Evolutionary conservation across 2,797 vertebrate species (phyloP), one percentile per base, ranked within the genome.

Genomic region (Paramormyrops hopkinsi): DNA sequence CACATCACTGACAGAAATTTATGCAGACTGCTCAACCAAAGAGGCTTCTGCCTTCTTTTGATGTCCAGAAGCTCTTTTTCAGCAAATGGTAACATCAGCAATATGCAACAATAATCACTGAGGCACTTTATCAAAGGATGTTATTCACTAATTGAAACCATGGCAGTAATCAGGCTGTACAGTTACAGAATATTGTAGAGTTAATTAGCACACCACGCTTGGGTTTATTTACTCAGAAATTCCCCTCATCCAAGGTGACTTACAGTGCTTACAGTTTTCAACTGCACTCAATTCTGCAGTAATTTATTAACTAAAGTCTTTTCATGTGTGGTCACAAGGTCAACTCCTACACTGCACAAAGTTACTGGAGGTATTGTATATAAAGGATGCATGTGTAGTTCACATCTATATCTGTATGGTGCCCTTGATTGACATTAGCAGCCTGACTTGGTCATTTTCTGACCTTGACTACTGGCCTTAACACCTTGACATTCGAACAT

Each of bases 261-360:
- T 87, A n/a, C 85, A 33, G 53, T 56, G 51, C 85, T 87, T 87
- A 41, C 85, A 56, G 53, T 37, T 87, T 86, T 86, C 51, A 25
- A 53, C 83, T 53, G 83, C 50, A 33, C 46, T 25, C 9, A 29
- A 29, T 53, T 33, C 22, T 22, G 22, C 19, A 59, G 51, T 59
- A 54, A 87, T 87, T 87, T 59, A 87, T 87, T 59, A 87, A 87
- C 85, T 59, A 44, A 87, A 37, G 53, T 59, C 85, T 37, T 59
- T 33, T 53, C 37, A 54, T 33, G 48, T 50, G 37, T 29, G 83
- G 48, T 54, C 83, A 86, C 48, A 51, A 51, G 48, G 83, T 86
- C 48, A 86, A 33, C 48, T 86, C 25, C n/a, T 29, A 14, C 51
- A 86, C 83, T 53, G n/a, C n/a, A 86, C 41, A n/a, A 44, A 79